Conservation (phyloP, 1,140 invertebrate genomes). For the Daktulosphaira vitifoliae region DNA sequence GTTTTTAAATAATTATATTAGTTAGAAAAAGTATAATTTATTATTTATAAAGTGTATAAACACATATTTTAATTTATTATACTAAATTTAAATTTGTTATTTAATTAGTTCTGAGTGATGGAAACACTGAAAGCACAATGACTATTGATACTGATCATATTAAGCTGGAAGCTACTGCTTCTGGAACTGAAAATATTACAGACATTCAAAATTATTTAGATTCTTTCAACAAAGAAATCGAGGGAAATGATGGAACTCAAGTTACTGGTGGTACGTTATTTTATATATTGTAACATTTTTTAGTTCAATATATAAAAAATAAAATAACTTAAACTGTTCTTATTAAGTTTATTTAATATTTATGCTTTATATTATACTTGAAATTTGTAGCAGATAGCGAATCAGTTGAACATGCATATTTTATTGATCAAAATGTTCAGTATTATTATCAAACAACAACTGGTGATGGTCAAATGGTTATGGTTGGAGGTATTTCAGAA, state of each 20-base stretch:
- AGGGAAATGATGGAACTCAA: conserved; percentile 48
- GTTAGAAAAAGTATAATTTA: too few relatives aligned
- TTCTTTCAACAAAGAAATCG: conserved; percentile 78
- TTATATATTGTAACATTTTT: too few relatives aligned
- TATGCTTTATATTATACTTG: conserved; percentile 31
- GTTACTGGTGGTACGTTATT: conserved; percentile 39
- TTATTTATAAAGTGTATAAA: too few relatives aligned
- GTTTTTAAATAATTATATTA: too few relatives aligned
- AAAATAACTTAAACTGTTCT: neutral
- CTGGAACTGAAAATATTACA: conserved; percentile 50
- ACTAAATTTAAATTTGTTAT: neutral
- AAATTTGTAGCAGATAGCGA: conserved; percentile 43
- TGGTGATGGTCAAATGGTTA: conserved; percentile 51
- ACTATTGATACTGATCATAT: conserved; percentile 9
- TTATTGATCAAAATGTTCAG: conserved; percentile 65
- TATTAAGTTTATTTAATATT: conserved; percentile 18
- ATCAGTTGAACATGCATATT: conserved; percentile 60
- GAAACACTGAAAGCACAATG: conserved; percentile 13
- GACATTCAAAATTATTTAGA: conserved; percentile 76
- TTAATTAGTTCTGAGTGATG: conserved; percentile 4
- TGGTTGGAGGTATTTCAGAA: conserved; percentile 45
- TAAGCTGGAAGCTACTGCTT: conserved; percentile 9
- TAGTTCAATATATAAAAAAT: too few relatives aligned
- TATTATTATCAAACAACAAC: conserved; percentile 59
- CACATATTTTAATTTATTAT: too few relatives aligned